Conservation (phyloP, 2,113 vertebrate genomes). For the Onychostoma macrolepis region DNA sequence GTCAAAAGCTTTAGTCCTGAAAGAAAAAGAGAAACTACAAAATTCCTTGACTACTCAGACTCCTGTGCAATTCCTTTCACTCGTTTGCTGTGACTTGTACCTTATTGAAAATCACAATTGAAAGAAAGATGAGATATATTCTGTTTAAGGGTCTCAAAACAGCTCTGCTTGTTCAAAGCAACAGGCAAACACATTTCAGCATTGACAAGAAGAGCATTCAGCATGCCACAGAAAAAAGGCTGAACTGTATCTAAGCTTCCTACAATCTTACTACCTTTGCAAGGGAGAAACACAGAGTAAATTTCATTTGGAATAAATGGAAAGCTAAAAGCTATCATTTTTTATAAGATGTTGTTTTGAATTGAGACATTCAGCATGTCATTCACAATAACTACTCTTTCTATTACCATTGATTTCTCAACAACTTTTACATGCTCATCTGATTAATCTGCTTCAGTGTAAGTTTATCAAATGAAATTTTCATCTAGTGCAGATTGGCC, state of each 20-base stretch:
- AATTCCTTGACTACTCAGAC: background rate
- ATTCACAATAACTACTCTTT: no score
- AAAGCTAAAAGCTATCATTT: background rate
- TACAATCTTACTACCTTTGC: background rate
- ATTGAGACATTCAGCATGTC: constrained; percentile 57
- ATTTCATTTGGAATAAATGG: background rate
- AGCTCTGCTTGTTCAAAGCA: background rate
- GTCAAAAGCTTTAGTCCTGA: background rate
- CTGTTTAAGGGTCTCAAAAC: constrained; percentile 28
- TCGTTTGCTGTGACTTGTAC: background rate
- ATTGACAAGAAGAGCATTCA: background rate
- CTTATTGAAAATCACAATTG: background rate
- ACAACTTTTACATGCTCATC: constrained; percentile 72
- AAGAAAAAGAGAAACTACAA: background rate
- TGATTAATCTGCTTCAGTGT: constrained; percentile 68
- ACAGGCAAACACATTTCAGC: background rate
- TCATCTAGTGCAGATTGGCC: constrained; percentile 65
- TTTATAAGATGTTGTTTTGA: background rate
- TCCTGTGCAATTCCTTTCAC: background rate
- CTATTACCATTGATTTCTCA: constrained; percentile 51
- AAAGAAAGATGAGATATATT: constrained; percentile 23
- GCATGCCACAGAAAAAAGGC: background rate
- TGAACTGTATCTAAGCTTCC: background rate
- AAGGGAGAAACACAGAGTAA: background rate
- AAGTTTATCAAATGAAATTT: constrained; percentile 71